A percentile compares a stretch with the other conserved stretches of the same genome.
Conservation (phyloP, 2,888 invertebrate genomes). For the Iphiclides podalirius region DNA sequence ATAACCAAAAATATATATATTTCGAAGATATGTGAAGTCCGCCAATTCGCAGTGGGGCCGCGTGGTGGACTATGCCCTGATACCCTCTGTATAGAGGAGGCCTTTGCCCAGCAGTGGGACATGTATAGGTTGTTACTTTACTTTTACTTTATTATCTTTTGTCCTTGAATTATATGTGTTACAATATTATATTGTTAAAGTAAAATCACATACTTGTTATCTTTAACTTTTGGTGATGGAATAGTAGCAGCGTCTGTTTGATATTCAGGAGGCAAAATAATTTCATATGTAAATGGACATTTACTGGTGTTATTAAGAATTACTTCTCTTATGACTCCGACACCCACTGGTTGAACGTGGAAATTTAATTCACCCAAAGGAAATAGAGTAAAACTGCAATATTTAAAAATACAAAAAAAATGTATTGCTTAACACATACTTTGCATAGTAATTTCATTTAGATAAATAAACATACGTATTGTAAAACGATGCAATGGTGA, state of each 20-base stretch:
- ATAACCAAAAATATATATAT: no score
- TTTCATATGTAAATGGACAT: constrained; percentile 77
- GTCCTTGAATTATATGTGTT: no score
- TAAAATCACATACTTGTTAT: constrained; percentile 55
- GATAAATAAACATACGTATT: constrained; percentile 56
- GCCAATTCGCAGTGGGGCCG: no score
- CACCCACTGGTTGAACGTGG: constrained; percentile 77
- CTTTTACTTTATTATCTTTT: no score
- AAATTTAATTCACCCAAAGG: constrained; percentile 81
- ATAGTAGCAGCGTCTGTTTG: constrained; percentile 37
- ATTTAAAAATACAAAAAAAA: not conserved
- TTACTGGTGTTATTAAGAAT: constrained; percentile 81
- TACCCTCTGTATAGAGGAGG: no score
- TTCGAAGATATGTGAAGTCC: no score
- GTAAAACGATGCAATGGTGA: constrained; percentile 70
- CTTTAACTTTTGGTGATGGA: constrained; percentile 40
- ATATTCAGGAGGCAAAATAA: constrained; percentile 55
- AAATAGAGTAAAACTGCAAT: constrained; percentile 77
- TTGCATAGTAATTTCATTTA: not conserved
- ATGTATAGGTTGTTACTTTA: no score
- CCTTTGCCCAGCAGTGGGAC: no score
- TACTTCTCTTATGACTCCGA: constrained; percentile 72
- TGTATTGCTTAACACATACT: not conserved
- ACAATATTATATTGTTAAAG: no score
- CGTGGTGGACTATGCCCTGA: no score